A percentile compares a stretch with the other conserved stretches of the same genome.
These are phyloP conservation scores for Sinodicranocentrus sp. DNA, from an alignment of 2,888 invertebrate genomes.

Conservation along the genomic window DNA sequence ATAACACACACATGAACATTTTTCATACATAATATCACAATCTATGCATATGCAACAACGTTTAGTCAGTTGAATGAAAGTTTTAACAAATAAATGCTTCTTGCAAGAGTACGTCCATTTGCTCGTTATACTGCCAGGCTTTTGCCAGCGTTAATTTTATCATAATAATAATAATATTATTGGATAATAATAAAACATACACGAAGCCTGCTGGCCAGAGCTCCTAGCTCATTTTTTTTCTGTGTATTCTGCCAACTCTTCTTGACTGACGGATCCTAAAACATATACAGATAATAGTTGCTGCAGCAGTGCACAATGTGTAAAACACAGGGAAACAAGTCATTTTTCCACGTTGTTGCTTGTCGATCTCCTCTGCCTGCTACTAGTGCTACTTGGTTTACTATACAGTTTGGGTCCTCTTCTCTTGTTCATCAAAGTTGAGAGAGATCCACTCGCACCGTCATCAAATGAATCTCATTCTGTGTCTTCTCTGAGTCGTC, in stretches of 20 bases:
- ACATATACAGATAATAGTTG: background rate
- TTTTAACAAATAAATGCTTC: slow-evolving; percentile 3
- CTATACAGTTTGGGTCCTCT: too few relatives aligned
- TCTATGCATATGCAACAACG: background rate
- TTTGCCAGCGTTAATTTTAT: background rate
- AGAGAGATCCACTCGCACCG: too few relatives aligned
- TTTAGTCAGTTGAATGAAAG: background rate
- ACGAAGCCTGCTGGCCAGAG: slow-evolving; percentile 5
- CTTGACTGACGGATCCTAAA: slow-evolving; percentile 4
- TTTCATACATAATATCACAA: background rate
- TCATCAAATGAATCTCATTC: too few relatives aligned
- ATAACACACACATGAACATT: background rate
- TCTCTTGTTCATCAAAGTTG: too few relatives aligned
- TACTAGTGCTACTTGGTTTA: too few relatives aligned
- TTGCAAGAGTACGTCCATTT: background rate
- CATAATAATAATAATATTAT: background rate
- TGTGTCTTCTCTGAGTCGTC: too few relatives aligned
- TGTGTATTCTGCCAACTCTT: background rate
- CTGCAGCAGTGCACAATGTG: background rate
- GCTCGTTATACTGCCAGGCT: background rate
- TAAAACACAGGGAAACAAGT: background rate
- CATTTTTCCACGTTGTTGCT: slow-evolving; percentile 8
- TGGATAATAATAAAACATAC: background rate
- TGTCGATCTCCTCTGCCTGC: too few relatives aligned
- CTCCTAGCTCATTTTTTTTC: background rate